Conservation (phyloP, 2,888 invertebrate genomes). For the Podotricha telesiphe region DNA sequence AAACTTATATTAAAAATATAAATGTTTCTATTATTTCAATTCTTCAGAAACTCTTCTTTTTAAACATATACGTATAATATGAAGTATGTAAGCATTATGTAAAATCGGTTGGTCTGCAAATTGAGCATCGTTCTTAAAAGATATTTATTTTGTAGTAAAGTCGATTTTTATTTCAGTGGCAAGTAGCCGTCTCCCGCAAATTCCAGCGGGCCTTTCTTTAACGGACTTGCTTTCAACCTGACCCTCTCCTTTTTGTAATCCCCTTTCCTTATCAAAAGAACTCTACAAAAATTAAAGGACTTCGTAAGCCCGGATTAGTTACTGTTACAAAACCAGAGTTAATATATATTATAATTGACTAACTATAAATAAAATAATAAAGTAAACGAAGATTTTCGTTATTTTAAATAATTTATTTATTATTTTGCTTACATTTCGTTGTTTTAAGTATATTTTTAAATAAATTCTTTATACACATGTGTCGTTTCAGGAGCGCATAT, state of each 20-base stretch:
- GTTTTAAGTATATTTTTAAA: no score
- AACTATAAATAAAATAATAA: not conserved
- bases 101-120: not conserved
- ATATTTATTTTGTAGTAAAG: slow-evolving; percentile 26
- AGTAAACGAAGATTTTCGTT: no score
- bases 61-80: not conserved
- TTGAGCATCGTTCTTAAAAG: slow-evolving; percentile 4
- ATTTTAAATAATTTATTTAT: no score
- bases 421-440: no score
- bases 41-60: no score
- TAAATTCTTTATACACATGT: no score
- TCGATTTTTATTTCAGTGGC: slow-evolving; percentile 35
- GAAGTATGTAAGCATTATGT: not conserved
- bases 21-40: no score
- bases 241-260: slow-evolving; percentile 65
- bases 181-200: slow-evolving; percentile 42
- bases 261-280: slow-evolving; percentile 63
- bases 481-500: no score
- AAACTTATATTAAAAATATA: no score
- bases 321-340: slow-evolving; percentile 44
- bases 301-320: slow-evolving; percentile 56
- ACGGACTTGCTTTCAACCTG: slow-evolving; percentile 57
- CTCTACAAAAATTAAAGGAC: slow-evolving; percentile 65
- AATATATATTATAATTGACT: slow-evolving; percentile 29
- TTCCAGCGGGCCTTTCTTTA: slow-evolving; percentile 47